Percentiles rank a stretch among this genome's conserved stretches.
phyloP scores from a whole-genome alignment of 2,113 vertebrate genomes.

The Okapia johnstoni region DNA sequence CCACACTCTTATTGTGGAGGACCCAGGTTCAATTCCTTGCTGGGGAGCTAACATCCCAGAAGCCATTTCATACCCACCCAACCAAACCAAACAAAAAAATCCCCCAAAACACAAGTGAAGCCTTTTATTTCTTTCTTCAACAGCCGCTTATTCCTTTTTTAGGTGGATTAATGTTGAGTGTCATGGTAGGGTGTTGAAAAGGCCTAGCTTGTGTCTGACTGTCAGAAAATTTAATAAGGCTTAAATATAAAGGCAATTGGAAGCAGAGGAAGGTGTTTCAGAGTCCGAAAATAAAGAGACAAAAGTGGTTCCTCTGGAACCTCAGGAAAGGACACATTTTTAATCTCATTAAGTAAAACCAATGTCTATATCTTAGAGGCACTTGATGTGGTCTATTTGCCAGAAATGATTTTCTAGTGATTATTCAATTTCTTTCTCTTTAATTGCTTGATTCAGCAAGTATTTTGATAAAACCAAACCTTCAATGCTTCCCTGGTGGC shows the following conservation, averaged over 20 bases:
- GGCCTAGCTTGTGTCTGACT: not conserved
- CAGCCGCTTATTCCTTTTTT: not conserved
- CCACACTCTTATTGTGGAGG: not conserved
- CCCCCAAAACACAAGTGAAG: not conserved
- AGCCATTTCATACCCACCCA: not conserved
- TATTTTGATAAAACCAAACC: constrained; percentile 1
- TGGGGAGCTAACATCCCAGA: not conserved
- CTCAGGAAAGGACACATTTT: not conserved
- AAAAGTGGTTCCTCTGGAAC: not conserved
- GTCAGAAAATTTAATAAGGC: not conserved
- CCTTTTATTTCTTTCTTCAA: not conserved
- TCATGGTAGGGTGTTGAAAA: not conserved
- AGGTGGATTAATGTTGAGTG: not conserved
- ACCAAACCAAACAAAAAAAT: not conserved
- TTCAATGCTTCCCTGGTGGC: not conserved
- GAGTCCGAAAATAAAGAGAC: not conserved
- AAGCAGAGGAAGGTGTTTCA: not conserved
- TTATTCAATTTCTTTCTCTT: not conserved
- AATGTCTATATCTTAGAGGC: not conserved
- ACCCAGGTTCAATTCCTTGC: not conserved
- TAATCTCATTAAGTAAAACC: not conserved
- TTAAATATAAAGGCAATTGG: not conserved
- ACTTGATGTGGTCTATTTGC: not conserved
- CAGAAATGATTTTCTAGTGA: not conserved
- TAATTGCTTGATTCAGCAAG: not conserved